Conservation (phyloP, 2,888 invertebrate species). For the Muschampia plurimacula region DNA sequence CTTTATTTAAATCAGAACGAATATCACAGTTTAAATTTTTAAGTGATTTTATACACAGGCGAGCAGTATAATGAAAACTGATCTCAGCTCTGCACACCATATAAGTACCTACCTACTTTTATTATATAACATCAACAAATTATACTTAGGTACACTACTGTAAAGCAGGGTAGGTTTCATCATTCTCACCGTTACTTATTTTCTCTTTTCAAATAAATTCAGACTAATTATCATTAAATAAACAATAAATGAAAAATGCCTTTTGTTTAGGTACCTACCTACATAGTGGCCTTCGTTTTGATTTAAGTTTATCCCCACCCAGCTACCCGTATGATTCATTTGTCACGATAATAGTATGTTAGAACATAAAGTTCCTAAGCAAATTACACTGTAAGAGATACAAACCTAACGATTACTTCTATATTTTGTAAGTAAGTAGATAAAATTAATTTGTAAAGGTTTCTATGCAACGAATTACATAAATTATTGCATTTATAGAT, state of each 20-base stretch:
- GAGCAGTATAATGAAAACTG: too few species aligned
- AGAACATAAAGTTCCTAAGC: constrained; percentile 82
- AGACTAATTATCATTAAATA: too few species aligned
- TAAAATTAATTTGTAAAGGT: constrained; percentile 74
- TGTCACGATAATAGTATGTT: constrained; percentile 59
- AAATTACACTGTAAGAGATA: constrained; percentile 70
- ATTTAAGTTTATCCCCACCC: background rate
- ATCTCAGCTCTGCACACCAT: too few species aligned
- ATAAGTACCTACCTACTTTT: too few species aligned
- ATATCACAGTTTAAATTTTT: background rate
- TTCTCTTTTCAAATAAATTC: too few species aligned
- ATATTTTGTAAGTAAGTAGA: constrained; percentile 74
- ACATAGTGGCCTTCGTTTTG: background rate
- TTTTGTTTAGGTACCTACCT: background rate
- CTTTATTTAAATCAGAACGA: constrained; percentile 15
- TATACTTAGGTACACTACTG: too few species aligned
- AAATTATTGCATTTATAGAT: constrained; percentile 60
- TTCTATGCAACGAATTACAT: constrained; percentile 83
- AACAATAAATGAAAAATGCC: too few species aligned
- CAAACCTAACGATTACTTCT: constrained; percentile 66
- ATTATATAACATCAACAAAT: too few species aligned
- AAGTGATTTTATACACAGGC: too few species aligned
- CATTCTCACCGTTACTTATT: too few species aligned
- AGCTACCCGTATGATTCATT: constrained; percentile 22
- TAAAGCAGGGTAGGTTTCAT: too few species aligned